Evolutionary conservation across 2,888 invertebrate species (phyloP).

Genomic region (Stenoptilia bipunctidactyla): DNA sequence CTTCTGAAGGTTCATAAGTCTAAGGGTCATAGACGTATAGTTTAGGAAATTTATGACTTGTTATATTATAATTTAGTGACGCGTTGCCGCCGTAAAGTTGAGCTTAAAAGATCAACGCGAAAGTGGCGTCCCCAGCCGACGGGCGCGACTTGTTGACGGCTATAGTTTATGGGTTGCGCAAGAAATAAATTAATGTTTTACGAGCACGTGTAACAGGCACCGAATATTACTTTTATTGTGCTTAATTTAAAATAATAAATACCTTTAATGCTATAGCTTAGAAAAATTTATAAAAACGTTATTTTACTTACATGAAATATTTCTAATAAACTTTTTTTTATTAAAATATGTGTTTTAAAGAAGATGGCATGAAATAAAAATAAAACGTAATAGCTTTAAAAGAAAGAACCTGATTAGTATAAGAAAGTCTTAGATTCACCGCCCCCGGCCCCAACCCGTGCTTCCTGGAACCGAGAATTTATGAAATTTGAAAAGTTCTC

Average conservation of each 20-base stretch:
- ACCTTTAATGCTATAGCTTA: no score
- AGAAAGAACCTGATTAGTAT: no score
- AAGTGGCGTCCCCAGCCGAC: constrained; percentile 14
- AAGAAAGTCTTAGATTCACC: background rate
- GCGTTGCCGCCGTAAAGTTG: constrained; percentile 53
- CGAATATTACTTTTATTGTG: no score
- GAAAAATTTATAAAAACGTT: no score
- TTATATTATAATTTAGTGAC: constrained; percentile 69
- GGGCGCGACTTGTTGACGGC: background rate
- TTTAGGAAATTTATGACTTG: constrained; percentile 64
- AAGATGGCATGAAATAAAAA: no score
- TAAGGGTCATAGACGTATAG: constrained; percentile 51
- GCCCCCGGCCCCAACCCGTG: background rate
- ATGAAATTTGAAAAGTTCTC: constrained; percentile 65
- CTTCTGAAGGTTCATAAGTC: constrained; percentile 36
- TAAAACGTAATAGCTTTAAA: no score
- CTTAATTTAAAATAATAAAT: no score
- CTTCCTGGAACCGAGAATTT: constrained; percentile 27
- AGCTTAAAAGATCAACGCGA: constrained; percentile 60
- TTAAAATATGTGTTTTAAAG: no score
- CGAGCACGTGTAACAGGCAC: no score
- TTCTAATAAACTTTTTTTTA: no score
- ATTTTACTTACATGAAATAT: no score
- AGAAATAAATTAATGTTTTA: background rate
- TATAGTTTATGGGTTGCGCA: background rate